These are phyloP conservation scores for Melinopterus prodromus DNA, from an alignment of 2,888 invertebrate species.

Conservation along the genomic window DNA sequence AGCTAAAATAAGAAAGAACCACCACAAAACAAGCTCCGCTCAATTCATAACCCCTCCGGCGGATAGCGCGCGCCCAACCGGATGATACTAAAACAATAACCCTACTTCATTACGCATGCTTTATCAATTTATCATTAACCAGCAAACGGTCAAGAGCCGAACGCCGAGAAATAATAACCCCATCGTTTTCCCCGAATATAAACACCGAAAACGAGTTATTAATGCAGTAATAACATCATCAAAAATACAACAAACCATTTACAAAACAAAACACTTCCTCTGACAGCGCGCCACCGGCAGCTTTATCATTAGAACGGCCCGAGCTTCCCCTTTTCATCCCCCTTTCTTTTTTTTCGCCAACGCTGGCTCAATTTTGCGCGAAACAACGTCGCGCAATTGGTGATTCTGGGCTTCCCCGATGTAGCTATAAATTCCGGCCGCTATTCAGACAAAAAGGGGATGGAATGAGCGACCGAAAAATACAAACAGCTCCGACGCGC, in stretches of 20 bases:
- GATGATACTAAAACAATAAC: neutral
- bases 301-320: neutral
- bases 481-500: neutral
- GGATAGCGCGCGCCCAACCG: neutral
- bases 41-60: neutral
- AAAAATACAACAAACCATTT: slow-evolving; percentile 4
- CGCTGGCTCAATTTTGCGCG: neutral
- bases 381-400: slow-evolving; percentile 4
- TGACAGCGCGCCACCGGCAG: neutral
- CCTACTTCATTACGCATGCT: neutral
- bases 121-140: neutral
- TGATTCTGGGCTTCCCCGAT: neutral
- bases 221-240: neutral
- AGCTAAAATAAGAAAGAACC: neutral
- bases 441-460: neutral
- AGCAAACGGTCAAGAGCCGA: neutral
- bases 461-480: neutral
- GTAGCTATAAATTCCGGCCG: neutral
- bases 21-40: neutral
- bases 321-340: neutral
- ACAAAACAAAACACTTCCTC: neutral
- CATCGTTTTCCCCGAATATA: neutral
- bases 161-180: neutral
- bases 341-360: neutral
- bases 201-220: neutral